Evolutionary conservation across 1,140 invertebrate species (phyloP).

Genomic region (Panagrolaimus sp.): DNA sequence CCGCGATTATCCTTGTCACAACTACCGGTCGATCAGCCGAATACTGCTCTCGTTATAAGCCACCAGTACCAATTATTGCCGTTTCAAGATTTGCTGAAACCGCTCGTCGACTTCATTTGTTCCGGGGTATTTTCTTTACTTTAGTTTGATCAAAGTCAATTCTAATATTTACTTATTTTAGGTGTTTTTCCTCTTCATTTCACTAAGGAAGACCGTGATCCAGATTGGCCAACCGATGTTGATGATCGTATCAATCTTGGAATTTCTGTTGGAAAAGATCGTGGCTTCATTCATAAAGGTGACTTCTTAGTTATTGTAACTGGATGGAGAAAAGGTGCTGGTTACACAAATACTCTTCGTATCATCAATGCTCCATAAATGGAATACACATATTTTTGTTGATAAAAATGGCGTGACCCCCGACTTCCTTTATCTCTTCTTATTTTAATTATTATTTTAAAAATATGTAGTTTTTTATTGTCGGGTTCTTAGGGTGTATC

Average conservation of each 20-base stretch:
- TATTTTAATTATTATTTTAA: too few relatives aligned
- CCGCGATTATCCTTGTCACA: constrained; percentile 83
- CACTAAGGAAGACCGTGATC: constrained; percentile 67
- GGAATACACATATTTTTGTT: too few relatives aligned
- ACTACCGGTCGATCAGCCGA: constrained; percentile 76
- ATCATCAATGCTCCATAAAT: constrained; percentile 72
- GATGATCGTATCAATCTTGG: constrained; percentile 83
- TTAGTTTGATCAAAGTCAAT: too few relatives aligned
- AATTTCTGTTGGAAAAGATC: constrained; percentile 77
- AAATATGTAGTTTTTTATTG: too few relatives aligned
- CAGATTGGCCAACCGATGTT: constrained; percentile 89
- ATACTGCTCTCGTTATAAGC: constrained; percentile 85
- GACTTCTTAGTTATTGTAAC: constrained; percentile 89
- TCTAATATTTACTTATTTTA: too few relatives aligned
- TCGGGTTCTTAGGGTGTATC: too few relatives aligned
- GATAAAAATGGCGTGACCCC: too few relatives aligned
- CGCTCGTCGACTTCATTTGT: constrained; percentile 86
- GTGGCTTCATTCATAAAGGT: constrained; percentile 77
- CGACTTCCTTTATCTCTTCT: too few relatives aligned
- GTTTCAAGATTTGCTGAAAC: constrained; percentile 81
- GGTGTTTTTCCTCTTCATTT: constrained; percentile 85
- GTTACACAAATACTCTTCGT: constrained; percentile 92
- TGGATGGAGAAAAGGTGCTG: constrained; percentile 82
- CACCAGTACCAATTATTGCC: constrained; percentile 89
- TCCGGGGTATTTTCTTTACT: too few relatives aligned